These are phyloP conservation scores for Heliothis subflexa DNA, from an alignment of 1,140 invertebrate genomes.

Conservation along the genomic window DNA sequence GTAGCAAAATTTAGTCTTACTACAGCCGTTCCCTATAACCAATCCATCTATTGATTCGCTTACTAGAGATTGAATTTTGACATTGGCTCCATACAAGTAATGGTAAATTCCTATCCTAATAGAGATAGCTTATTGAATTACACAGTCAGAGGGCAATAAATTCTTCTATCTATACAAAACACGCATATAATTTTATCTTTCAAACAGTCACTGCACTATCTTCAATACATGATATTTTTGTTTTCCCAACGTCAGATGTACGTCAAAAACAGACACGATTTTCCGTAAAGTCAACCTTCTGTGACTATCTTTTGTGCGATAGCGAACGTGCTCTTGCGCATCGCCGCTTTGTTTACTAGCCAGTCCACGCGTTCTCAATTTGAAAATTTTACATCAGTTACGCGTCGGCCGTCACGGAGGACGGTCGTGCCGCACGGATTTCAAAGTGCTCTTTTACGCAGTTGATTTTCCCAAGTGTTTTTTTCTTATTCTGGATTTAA, in stretches of 20 bases:
- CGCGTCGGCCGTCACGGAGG: slow-evolving; percentile 53
- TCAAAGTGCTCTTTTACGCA: slow-evolving; percentile 3
- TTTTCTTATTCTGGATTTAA: slow-evolving; percentile 12
- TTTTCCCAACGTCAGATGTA: background rate
- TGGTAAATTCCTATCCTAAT: too few relatives aligned
- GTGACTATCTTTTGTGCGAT: slow-evolving; percentile 20
- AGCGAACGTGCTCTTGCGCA: slow-evolving; percentile 46
- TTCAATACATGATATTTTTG: background rate
- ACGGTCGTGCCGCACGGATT: background rate
- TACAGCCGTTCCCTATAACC: too few relatives aligned
- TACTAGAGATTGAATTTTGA: too few relatives aligned
- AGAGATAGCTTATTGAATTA: too few relatives aligned
- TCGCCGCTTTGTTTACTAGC: slow-evolving; percentile 64
- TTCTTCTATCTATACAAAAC: too few relatives aligned
- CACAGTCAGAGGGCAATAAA: too few relatives aligned
- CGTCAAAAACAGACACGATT: background rate
- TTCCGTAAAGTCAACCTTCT: slow-evolving; percentile 6
- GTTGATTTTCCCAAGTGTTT: slow-evolving; percentile 7
- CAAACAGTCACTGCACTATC: background rate
- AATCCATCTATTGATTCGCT: too few relatives aligned
- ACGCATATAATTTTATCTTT: too few relatives aligned
- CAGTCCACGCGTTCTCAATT: slow-evolving; percentile 58
- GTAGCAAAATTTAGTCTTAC: too few relatives aligned
- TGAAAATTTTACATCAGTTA: slow-evolving; percentile 61
- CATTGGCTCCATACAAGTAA: too few relatives aligned